A percentile compares a stretch with the other conserved stretches of the same genome.
These are phyloP conservation scores for Amphimallon solstitiale DNA, from an alignment of 2,888 invertebrate genomes.

Conservation along the genomic window DNA sequence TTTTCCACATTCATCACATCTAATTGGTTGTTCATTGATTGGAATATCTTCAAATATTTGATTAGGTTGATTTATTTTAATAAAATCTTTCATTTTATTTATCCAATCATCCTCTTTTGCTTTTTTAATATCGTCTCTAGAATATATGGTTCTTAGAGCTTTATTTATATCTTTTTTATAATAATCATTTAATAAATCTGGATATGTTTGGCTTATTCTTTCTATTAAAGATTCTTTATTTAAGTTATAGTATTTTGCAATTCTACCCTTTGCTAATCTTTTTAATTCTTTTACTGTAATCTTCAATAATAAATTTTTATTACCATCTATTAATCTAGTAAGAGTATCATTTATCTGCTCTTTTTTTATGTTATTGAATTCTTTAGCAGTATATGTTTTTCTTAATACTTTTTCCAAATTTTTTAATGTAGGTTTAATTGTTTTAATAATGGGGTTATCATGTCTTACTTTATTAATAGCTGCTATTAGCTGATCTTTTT, in stretches of 20 bases:
- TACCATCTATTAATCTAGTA: not conserved
- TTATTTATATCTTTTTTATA: conserved; percentile 8
- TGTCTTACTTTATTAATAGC: conserved; percentile 9
- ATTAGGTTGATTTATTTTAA: conserved; percentile 13
- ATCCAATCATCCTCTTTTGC: no score
- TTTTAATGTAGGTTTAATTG: conserved; percentile 10
- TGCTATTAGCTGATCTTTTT: not conserved
- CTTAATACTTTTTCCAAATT: conserved; percentile 4
- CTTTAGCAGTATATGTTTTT: not conserved
- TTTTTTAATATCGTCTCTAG: no score
- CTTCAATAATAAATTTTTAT: conserved; percentile 4
- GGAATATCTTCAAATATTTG: conserved; percentile 15
- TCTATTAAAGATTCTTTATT: conserved; percentile 6
- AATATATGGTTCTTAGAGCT: conserved; percentile 12
- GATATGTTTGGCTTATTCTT: conserved; percentile 2
- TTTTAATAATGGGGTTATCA: conserved; percentile 10
- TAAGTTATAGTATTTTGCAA: not conserved
- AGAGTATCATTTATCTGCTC: conserved; percentile 6
- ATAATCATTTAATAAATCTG: conserved; percentile 7
- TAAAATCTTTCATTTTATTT: conserved; percentile 8
- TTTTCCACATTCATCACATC: conserved; percentile 15
- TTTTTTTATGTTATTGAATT: conserved; percentile 7
- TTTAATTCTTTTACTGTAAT: conserved; percentile 8
- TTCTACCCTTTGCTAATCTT: conserved; percentile 1
- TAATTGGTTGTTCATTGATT: conserved; percentile 9